Conservation (phyloP, 35 echinoderm and acorn worm species). For the Hemicentrotus pulcherrimus region DNA sequence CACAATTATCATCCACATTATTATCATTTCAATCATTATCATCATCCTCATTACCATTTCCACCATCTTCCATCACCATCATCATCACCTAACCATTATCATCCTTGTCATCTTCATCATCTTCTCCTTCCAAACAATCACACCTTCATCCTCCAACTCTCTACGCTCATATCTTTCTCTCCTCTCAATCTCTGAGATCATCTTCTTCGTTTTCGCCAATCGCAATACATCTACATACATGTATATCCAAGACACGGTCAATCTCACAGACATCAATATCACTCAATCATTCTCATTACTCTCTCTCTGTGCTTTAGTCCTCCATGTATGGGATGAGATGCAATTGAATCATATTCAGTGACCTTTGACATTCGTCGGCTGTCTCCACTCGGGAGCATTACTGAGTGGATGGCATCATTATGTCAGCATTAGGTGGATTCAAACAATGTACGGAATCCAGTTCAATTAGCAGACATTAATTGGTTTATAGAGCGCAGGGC, state of each 20-base stretch:
- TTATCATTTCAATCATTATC: not conserved
- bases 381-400: not conserved
- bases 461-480: conserved; percentile 14
- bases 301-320: not conserved
- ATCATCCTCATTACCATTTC: no score
- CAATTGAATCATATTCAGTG: not conserved
- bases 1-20: not conserved
- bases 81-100: not conserved
- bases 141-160: no score
- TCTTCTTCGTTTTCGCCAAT: no score
- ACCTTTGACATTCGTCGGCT: not conserved
- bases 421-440: not conserved
- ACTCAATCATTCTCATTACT: not conserved
- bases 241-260: no score
- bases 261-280: not conserved
- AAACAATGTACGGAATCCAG: not conserved
- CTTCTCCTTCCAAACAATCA: no score
- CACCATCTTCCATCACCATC: no score
- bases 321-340: no score
- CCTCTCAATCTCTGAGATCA: no score
- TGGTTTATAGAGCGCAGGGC: not conserved
- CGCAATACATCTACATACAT: no score
- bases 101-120: not conserved
- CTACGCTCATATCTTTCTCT: no score
- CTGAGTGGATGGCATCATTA: not conserved